These are phyloP conservation scores for Neomorphus geoffroyi DNA, from an alignment of 2,797 vertebrate species.

Conservation along the genomic window DNA sequence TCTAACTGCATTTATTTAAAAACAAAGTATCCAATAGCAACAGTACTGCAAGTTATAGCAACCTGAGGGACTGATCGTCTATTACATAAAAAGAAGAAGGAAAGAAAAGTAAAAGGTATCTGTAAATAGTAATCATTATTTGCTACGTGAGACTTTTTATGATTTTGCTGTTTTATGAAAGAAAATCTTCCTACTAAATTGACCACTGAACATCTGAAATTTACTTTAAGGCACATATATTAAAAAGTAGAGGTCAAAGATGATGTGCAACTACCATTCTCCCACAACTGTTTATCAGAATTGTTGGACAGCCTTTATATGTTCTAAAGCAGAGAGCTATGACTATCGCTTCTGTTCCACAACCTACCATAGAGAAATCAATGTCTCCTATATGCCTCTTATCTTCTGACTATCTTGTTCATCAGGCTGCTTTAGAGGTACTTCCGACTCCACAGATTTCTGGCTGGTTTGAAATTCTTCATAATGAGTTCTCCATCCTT, in stretches of 20 bases:
- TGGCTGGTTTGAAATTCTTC: not conserved
- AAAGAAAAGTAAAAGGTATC: not conserved
- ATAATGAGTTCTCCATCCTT: conserved; percentile 8
- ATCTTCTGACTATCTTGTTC: not conserved
- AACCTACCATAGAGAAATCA: not conserved
- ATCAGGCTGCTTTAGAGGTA: conserved; percentile 5
- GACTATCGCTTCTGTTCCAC: not conserved
- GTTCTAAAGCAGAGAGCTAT: not conserved
- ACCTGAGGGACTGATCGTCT: not conserved
- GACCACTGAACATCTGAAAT: not conserved
- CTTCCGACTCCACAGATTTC: not conserved
- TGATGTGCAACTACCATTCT: not conserved
- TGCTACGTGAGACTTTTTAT: not conserved
- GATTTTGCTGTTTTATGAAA: not conserved
- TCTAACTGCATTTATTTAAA: not conserved
- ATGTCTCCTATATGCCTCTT: not conserved
- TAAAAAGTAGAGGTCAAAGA: not conserved
- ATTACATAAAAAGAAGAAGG: not conserved
- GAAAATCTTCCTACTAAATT: not conserved
- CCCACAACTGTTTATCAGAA: not conserved
- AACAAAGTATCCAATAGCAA: not conserved
- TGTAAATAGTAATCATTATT: not conserved
- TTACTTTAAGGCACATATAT: not conserved
- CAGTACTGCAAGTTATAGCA: not conserved
- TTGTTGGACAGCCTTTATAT: not conserved